A percentile compares a stretch with the other conserved stretches of the same genome.
phyloP scores from a whole-genome alignment of 1,140 invertebrate genomes.

The Drosophila parabipectinata region DNA sequence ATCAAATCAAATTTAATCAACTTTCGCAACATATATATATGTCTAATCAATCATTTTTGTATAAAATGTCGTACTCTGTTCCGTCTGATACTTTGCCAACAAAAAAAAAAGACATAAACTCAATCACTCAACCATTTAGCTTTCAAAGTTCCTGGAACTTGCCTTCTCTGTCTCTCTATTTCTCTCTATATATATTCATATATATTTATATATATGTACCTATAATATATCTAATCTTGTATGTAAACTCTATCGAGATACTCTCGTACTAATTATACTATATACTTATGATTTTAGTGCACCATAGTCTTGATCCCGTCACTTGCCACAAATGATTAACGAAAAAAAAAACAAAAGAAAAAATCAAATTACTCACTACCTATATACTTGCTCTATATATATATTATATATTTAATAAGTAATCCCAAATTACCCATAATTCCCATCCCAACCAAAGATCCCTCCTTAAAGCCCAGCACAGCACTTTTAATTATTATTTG shows the following conservation, averaged over 20 bases:
- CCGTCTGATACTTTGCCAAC: slow-evolving; percentile 17
- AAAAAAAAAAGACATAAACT: slow-evolving; percentile 12
- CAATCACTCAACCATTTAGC: slow-evolving; percentile 38
- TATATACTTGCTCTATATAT: slow-evolving; percentile 32
- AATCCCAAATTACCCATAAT: background rate
- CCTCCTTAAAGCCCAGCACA: slow-evolving; percentile 25
- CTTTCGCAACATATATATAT: slow-evolving; percentile 33
- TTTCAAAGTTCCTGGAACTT: slow-evolving; percentile 24
- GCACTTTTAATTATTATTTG: slow-evolving; percentile 41
- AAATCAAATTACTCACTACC: slow-evolving; percentile 51
- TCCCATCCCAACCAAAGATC: background rate
- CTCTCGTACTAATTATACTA: slow-evolving; percentile 32
- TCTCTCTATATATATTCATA: slow-evolving; percentile 16
- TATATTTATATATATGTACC: slow-evolving; percentile 8
- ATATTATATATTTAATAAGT: slow-evolving; percentile 28
- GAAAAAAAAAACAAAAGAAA: slow-evolving; percentile 45
- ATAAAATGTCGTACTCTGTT: slow-evolving; percentile 37
- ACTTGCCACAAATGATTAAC: slow-evolving; percentile 43
- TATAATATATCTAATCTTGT: slow-evolving; percentile 7
- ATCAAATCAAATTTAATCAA: slow-evolving; percentile 38
- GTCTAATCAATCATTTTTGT: slow-evolving; percentile 26
- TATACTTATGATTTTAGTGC: slow-evolving; percentile 51
- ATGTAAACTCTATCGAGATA: slow-evolving; percentile 25
- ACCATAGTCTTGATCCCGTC: slow-evolving; percentile 47
- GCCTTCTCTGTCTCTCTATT: slow-evolving; percentile 20